phyloP scores from a whole-genome alignment of 2,113 vertebrate genomes.

The Hemiprocne comata region DNA sequence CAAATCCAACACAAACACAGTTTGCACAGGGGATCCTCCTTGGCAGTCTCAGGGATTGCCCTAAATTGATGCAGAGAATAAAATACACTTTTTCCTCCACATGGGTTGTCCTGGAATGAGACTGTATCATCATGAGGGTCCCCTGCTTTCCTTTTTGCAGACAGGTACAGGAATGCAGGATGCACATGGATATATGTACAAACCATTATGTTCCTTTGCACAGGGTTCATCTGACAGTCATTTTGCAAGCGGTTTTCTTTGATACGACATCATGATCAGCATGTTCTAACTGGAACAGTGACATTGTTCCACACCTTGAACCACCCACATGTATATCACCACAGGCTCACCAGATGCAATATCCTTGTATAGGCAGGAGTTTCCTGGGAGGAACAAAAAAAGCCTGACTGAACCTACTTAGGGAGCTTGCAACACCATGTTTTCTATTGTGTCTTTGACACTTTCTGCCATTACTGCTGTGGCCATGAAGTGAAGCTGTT shows the following conservation, averaged over 20 bases:
- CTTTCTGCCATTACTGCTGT: not conserved
- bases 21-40: not conserved
- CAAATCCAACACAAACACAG: not conserved
- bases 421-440: not conserved
- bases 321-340: conserved; percentile 49
- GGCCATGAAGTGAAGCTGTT: not conserved
- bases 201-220: not conserved
- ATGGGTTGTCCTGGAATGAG: not conserved
- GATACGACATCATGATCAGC: not conserved
- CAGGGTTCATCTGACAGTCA: conserved; percentile 41
- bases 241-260: conserved; percentile 36
- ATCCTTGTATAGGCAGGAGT: not conserved
- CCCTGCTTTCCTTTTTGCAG: not conserved
- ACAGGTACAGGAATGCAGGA: not conserved
- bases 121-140: not conserved
- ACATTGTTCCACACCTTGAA: conserved; percentile 60
- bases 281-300: conserved; percentile 43
- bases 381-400: not conserved
- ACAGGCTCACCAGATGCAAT: not conserved
- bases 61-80: not conserved
- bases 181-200: not conserved
- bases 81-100: not conserved
- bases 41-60: not conserved
- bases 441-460: not conserved
- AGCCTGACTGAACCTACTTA: not conserved